phyloP scores from a whole-genome alignment of 30 jellyfish, hydroid and myxozoan species.

The Catostylus mosaicus region DNA sequence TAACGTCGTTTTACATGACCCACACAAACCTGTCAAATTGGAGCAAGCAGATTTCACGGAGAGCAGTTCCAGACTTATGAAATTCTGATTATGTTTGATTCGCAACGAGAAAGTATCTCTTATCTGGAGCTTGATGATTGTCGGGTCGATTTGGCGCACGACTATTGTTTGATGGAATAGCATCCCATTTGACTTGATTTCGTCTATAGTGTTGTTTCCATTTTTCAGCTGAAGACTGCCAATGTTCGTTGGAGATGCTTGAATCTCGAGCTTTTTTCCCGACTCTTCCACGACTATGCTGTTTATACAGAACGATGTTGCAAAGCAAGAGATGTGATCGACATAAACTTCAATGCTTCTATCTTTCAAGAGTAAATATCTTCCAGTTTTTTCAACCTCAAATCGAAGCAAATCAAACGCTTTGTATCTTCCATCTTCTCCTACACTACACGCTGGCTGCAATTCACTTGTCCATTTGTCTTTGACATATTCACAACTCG shows the following conservation, averaged over 20 bases:
- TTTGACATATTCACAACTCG: conserved; percentile 29
- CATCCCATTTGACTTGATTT: conserved; percentile 12
- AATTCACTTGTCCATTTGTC: not conserved
- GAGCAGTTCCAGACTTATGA: not conserved
- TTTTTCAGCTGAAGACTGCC: not conserved
- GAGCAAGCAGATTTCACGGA: conserved; percentile 15
- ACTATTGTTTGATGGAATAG: conserved; percentile 1
- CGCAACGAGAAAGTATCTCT: conserved; percentile 5
- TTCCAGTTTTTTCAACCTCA: conserved; percentile 18
- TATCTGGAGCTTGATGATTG: not conserved
- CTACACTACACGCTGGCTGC: conserved; percentile 26
- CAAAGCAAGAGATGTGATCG: conserved; percentile 51
- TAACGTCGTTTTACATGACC: conserved; percentile 18
- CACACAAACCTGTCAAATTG: conserved; percentile 51
- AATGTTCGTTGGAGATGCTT: not conserved
- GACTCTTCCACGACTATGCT: conserved; percentile 15
- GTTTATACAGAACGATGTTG: conserved; percentile 36
- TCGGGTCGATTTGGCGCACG: conserved; percentile 9
- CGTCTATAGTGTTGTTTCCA: not conserved
- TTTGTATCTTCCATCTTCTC: conserved; percentile 35
- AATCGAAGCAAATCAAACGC: conserved; percentile 42
- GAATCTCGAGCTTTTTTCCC: not conserved
- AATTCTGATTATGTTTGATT: not conserved
- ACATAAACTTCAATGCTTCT: not conserved
- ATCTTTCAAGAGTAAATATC: conserved; percentile 22